Base-by-base conservation (phyloP, 2,888 invertebrate genomes). In the Cryptus armator region DNA sequence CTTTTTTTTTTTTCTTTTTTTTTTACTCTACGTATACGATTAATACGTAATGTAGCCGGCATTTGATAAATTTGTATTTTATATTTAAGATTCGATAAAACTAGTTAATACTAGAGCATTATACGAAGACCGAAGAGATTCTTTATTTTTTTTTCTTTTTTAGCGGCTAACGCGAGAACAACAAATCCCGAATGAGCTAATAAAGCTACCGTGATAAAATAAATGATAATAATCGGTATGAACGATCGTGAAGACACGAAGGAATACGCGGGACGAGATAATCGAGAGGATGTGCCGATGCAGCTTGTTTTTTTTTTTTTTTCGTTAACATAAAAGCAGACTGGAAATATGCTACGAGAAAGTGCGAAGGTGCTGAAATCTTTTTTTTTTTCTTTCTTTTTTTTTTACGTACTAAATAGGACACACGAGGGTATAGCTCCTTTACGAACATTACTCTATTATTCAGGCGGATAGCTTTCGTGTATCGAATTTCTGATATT, bases 91-190 rank as follows among this genome's bases (percentile, higher is more conserved):
- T 81, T 87, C 71, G 68, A 85, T 87, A 87, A 85, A 87, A 87
- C 86, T 87, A 87, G 83, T 87, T 87, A 87, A 87, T 87, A 86
- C 86, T 87, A 86, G 83, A 85, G 83, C 83, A 66, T 82, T 81
- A 76, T 87, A 87, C 84, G 86, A 87, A 87, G 86, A 87, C 81
- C 81, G 80, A 87, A 87, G 83, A 87, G 84, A 81, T 86, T 76
- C 59, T 67, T 80, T 37, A 4, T 6, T 37, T 37, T 9, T 37
- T 37, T 37, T 37, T 7, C 7, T 9, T 37, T 9, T 37, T 37
- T 70, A 74, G 48, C 44, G 46, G 37, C 59, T 59, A 81, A 84
- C 64, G 70, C 76, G 74, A 37, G 43, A 84, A 51, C 64, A 51
- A 66, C 68, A 66, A 86, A 81, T 71, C 76, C 29, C 75, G 67